A percentile compares a stretch with the other conserved stretches of the same genome.
Evolutionary conservation across 2,113 vertebrate genomes (phyloP).

Genomic region (Steatornis caripensis): DNA sequence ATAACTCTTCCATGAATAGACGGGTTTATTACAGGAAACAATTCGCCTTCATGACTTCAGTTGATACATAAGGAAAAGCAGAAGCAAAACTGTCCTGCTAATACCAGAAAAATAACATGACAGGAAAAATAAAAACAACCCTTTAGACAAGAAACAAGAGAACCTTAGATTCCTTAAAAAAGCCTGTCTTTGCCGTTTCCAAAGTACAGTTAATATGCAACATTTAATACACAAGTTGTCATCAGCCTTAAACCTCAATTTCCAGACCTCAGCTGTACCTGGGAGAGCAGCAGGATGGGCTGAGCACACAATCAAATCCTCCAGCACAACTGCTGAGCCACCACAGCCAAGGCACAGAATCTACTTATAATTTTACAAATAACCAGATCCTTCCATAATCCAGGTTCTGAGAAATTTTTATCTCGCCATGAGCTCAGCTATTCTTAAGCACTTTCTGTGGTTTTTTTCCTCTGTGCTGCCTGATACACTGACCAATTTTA

Average conservation of each 20-base stretch:
- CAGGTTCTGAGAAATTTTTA: conserved; percentile 35
- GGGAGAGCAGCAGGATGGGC: neutral
- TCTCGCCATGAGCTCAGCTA: conserved; percentile 33
- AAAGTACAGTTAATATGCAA: neutral
- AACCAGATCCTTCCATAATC: conserved; percentile 44
- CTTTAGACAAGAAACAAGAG: neutral
- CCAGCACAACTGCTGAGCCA: neutral
- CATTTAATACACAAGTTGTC: neutral
- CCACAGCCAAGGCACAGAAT: neutral
- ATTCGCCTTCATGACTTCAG: neutral
- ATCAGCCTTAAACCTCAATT: neutral
- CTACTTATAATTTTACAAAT: conserved; percentile 54
- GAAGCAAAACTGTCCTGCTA: neutral
- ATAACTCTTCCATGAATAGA: neutral
- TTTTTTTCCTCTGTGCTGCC: neutral
- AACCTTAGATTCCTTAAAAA: neutral
- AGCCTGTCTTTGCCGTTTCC: neutral
- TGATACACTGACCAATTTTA: conserved; percentile 32
- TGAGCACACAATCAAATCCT: neutral
- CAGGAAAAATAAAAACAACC: neutral
- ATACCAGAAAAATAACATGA: neutral
- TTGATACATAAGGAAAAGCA: neutral
- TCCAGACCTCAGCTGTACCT: neutral
- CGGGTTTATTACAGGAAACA: neutral
- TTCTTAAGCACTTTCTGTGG: neutral